A percentile compares a stretch with the other conserved stretches of the same genome.
These are phyloP conservation scores for Xiphias gladius DNA, from an alignment of 2,113 vertebrate genomes.

Conservation along the genomic window DNA sequence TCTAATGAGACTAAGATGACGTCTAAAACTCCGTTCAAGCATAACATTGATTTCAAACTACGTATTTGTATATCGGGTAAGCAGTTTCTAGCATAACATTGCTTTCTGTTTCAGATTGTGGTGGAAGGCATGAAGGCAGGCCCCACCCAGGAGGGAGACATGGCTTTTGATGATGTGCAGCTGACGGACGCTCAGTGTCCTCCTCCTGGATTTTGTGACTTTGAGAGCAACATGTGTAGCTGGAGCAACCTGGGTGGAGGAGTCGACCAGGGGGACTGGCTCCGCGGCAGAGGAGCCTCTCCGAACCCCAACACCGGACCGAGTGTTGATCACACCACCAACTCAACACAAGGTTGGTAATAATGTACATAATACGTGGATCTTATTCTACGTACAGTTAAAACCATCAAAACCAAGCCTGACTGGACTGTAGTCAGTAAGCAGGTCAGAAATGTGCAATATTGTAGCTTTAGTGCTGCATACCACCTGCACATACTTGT, in stretches of 20 bases:
- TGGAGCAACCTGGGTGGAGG: slow-evolving; percentile 78
- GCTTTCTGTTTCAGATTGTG: slow-evolving; percentile 71
- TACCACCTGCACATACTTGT: background rate
- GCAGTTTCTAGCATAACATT: background rate
- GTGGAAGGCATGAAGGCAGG: slow-evolving; percentile 80
- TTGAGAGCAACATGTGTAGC: slow-evolving; percentile 78
- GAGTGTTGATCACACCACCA: slow-evolving; percentile 81
- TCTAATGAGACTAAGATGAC: background rate
- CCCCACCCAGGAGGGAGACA: slow-evolving; percentile 66
- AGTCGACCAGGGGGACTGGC: slow-evolving; percentile 81
- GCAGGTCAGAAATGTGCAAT: background rate
- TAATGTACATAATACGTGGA: too few species aligned
- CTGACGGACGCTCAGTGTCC: slow-evolving; percentile 72
- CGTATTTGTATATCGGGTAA: background rate
- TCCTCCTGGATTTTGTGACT: slow-evolving; percentile 78
- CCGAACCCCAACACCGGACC: slow-evolving; percentile 73
- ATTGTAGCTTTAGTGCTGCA: background rate
- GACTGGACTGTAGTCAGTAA: background rate
- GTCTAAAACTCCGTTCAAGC: background rate
- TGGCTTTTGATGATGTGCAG: slow-evolving; percentile 83
- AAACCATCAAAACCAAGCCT: too few species aligned
- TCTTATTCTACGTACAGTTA: background rate
- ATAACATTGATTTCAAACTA: background rate
- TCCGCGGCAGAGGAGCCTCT: slow-evolving; percentile 71
- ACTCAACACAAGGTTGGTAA: slow-evolving; percentile 74